Evolutionary conservation across 2,797 vertebrate species (phyloP).

Genomic region (Sebastes minor): DNA sequence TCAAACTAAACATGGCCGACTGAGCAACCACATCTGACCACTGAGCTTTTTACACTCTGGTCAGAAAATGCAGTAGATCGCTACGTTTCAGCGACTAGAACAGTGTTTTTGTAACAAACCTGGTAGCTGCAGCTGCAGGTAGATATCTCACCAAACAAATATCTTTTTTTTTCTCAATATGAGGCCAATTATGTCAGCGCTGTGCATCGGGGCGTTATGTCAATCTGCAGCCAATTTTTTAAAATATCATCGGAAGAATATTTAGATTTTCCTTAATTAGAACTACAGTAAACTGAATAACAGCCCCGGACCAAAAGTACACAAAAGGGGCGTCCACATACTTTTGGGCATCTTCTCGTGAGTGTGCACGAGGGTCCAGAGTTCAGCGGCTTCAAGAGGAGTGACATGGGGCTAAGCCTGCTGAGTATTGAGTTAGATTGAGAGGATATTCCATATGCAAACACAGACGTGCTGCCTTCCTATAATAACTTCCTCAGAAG

Average conservation of each 20-base stretch:
- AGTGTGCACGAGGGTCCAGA: slow-evolving; percentile 18
- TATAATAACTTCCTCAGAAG: slow-evolving; percentile 77
- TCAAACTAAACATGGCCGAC: neutral
- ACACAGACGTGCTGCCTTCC: slow-evolving; percentile 66
- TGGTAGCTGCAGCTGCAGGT: neutral
- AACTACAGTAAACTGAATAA: neutral
- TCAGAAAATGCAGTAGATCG: neutral
- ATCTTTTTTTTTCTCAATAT: neutral
- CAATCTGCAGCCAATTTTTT: neutral
- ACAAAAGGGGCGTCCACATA: neutral
- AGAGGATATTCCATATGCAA: slow-evolving; percentile 70
- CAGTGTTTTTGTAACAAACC: neutral
- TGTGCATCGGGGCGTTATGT: neutral
- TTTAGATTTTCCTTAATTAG: neutral
- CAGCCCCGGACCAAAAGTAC: neutral
- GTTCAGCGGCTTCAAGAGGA: slow-evolving; percentile 34
- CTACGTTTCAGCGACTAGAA: neutral
- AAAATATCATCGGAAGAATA: neutral
- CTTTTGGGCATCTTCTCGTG: neutral
- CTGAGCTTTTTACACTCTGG: neutral
- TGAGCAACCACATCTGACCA: neutral
- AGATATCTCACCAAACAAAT: neutral
- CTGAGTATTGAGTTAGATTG: slow-evolving; percentile 44
- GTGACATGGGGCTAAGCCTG: slow-evolving; percentile 44
- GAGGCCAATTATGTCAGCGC: neutral